Evolutionary conservation across 2,888 invertebrate genomes (phyloP), one percentile per base, ranked within the genome.

Genomic region (Empis livida): DNA sequence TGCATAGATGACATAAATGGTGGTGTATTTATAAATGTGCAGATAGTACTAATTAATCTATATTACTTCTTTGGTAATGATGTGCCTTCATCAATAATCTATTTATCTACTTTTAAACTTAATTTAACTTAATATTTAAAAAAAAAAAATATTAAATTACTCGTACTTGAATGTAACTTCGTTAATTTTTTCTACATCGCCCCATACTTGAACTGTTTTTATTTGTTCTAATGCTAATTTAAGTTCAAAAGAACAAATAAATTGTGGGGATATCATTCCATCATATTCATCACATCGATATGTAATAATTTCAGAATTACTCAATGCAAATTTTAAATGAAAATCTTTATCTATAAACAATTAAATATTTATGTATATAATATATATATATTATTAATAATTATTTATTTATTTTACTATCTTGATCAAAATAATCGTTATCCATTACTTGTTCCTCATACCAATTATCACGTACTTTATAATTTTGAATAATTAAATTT

Each of bases 181-280:
- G 30, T 58, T 57, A 31, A 68, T 57, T 56, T 63, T 64, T 50
- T 61, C 53, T 17, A 68, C 60, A 58, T 68, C 68, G 44, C 64
- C 68, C 65, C 68, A 68, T 40, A 68, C 59, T 55, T 68, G 68
- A 23, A 68, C 51, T 40, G 63, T 58, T 51, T 61, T 52, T 31
- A 68, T 68, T 14, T 61, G 56, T 40, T 58, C 53, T 13, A 67
- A 57, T 45, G 60, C 55, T 39, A 59, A 59, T 30, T 58, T 50
- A 20, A 61, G 58, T 47, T 59, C 59, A 50, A 55, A 68, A 45
- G 52, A 47, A 45, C 59, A 59, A 31, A 67, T 59, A 48, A 58
- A 55, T 56, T 62, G 58, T 51, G 53, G 55, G 42, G 59, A 59
- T 9, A 14, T 23, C 27, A 17, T 27, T 17, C 27, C 23, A 27